These are phyloP conservation scores for Macquaria australasica DNA, from an alignment of 2,113 vertebrate species.

Conservation along the genomic window DNA sequence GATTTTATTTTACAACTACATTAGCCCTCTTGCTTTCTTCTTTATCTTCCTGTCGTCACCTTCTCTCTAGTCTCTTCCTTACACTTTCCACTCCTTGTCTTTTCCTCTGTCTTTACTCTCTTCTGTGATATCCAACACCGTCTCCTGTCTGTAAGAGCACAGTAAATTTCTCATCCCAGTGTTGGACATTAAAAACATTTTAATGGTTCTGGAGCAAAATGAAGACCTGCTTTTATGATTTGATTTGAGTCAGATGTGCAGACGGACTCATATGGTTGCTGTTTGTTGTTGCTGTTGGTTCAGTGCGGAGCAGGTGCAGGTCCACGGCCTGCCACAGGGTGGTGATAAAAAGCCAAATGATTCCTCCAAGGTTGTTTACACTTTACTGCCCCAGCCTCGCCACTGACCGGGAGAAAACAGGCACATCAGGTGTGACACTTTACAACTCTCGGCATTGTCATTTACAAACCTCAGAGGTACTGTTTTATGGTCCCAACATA, in stretches of 20 bases:
- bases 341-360: constrained; percentile 74
- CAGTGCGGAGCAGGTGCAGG: constrained; percentile 79
- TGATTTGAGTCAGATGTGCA: constrained; percentile 55
- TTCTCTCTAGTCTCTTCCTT: neutral
- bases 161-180: constrained; percentile 45
- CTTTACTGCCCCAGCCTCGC: constrained; percentile 58
- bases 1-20: constrained; percentile 44
- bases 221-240: constrained; percentile 9
- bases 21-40: constrained; percentile 14
- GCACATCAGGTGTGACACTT: constrained; percentile 20
- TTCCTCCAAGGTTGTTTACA: constrained; percentile 75
- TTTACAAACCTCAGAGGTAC: neutral
- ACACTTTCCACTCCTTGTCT: constrained; percentile 17
- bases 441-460: neutral
- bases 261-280: constrained; percentile 36
- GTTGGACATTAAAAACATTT: constrained; percentile 28
- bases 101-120: neutral
- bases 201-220: constrained; percentile 5
- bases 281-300: constrained; percentile 47
- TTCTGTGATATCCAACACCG: constrained; percentile 30
- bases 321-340: constrained; percentile 75
- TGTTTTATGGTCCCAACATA: neutral
- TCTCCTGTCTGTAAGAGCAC: constrained; percentile 31
- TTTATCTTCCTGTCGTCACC: constrained; percentile 45
- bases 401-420: constrained; percentile 26